These are phyloP conservation scores for Taeniopygia guttata DNA, from an alignment of 2,797 vertebrate species.

Conservation along the genomic window DNA sequence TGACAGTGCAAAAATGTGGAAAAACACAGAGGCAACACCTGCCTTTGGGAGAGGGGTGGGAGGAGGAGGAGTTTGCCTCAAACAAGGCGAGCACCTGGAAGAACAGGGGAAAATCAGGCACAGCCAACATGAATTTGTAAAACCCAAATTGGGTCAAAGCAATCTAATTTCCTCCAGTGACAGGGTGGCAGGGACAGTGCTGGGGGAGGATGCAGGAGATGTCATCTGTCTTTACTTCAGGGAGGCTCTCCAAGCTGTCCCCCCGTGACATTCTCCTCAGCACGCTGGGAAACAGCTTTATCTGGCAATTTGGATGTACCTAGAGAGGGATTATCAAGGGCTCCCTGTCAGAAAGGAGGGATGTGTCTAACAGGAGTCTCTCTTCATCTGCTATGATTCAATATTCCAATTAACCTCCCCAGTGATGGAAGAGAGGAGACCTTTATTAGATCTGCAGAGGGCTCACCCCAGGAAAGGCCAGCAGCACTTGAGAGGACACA, in stretches of 20 bases:
- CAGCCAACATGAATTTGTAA: background rate
- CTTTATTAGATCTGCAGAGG: background rate
- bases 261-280: background rate
- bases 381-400: background rate
- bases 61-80: background rate
- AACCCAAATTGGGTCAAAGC: slow-evolving; percentile 32
- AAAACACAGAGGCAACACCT: background rate
- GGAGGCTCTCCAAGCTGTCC: slow-evolving; percentile 1
- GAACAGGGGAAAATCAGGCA: background rate
- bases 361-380: background rate
- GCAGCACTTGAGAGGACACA: fast-evolving
- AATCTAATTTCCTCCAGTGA: slow-evolving; percentile 15
- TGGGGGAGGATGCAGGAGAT: background rate
- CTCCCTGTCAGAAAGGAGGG: background rate
- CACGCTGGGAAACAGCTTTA: background rate
- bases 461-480: background rate
- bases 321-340: background rate
- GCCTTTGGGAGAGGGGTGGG: background rate
- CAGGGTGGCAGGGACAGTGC: background rate
- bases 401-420: background rate
- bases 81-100: background rate
- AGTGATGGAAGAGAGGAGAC: slow-evolving; percentile 24
- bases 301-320: background rate
- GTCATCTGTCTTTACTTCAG: slow-evolving; percentile 5
- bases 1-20: background rate